Conservation (phyloP, 2,888 invertebrate species). For the Trimorus sp. region DNA sequence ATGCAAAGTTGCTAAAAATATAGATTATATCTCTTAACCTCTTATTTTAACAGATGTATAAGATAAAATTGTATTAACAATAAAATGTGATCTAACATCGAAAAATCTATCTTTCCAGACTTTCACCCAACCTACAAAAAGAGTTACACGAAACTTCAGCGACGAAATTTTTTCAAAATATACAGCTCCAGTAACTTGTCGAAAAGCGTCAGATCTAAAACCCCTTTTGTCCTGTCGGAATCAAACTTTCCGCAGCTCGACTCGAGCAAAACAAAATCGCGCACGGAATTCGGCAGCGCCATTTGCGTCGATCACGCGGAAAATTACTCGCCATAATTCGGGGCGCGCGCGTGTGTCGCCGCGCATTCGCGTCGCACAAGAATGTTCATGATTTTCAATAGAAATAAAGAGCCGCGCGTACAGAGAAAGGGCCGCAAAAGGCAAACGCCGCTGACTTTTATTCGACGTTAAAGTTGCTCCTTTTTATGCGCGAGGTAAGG, state of each 20-base stretch:
- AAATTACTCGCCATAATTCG: slow-evolving; percentile 22
- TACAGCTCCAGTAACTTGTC: no score
- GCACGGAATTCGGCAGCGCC: neutral
- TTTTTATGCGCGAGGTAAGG: slow-evolving; percentile 53
- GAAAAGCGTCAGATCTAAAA: no score
- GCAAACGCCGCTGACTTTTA: slow-evolving; percentile 51
- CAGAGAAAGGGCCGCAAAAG: neutral
- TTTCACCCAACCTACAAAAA: no score
- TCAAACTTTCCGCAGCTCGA: neutral
- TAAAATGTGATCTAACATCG: no score
- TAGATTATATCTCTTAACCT: no score
- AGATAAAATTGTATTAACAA: no score
- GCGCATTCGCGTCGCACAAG: slow-evolving; percentile 13
- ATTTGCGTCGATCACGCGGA: slow-evolving; percentile 1
- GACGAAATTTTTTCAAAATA: no score
- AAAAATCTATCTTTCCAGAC: no score
- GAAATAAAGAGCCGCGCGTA: slow-evolving; percentile 7
- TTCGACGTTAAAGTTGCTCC: slow-evolving; percentile 44
- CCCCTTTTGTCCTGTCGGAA: neutral
- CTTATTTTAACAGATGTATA: no score
- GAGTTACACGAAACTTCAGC: no score
- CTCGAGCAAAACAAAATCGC: no score
- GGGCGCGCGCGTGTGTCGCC: neutral
- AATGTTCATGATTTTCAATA: slow-evolving; percentile 47
- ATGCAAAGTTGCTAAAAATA: no score